Evolutionary conservation across 2,797 vertebrate species (phyloP).

Genomic region (Erethizon dorsatum): DNA sequence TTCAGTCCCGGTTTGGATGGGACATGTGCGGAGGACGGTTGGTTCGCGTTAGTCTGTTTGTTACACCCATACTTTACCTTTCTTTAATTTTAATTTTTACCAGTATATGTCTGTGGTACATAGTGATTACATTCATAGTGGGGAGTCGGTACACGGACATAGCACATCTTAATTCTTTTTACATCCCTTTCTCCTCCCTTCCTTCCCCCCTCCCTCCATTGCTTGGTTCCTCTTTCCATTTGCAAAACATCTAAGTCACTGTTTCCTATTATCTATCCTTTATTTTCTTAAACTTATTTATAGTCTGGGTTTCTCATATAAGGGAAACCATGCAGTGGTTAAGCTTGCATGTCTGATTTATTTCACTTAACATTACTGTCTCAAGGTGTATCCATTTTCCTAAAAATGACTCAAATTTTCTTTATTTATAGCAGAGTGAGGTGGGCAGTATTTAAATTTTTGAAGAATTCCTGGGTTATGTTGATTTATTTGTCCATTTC

Average conservation of each 20-base stretch:
- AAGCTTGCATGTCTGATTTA: background rate
- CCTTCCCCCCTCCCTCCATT: background rate
- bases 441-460: background rate
- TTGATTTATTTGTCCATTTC: background rate
- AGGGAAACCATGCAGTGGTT: background rate
- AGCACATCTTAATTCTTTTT: background rate
- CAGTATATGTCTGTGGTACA: background rate
- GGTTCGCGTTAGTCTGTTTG: rapidly evolving
- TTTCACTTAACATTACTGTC: background rate
- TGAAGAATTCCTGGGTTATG: background rate
- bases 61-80: background rate
- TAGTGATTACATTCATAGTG: background rate
- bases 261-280: background rate
- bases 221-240: background rate
- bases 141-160: too few species aligned
- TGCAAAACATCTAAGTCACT: background rate
- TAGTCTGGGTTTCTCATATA: background rate
- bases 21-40: rapidly evolving
- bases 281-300: background rate
- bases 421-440: background rate
- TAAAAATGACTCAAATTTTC: background rate
- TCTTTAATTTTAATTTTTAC: background rate
- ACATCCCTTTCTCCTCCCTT: background rate
- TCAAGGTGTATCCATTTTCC: background rate
- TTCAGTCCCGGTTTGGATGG: background rate